These are phyloP conservation scores for Dryobates pubescens DNA, from an alignment of 2,797 vertebrate species.

Conservation along the genomic window DNA sequence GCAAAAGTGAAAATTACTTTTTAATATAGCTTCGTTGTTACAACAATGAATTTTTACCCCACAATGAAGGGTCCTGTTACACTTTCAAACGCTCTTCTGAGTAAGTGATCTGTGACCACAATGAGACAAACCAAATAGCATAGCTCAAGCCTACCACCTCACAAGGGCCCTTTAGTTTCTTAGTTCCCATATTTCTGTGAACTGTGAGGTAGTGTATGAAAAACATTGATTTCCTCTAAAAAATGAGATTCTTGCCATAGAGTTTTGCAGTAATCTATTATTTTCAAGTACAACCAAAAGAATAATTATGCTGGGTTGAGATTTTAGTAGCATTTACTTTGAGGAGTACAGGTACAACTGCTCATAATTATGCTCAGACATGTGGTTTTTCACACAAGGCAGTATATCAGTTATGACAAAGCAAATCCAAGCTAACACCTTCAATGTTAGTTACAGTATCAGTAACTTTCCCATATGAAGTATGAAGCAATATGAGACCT, in stretches of 20 bases:
- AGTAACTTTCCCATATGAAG: constrained; percentile 19
- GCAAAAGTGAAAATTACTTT: neutral
- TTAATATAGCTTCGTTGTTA: neutral
- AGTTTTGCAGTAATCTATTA: constrained; percentile 70
- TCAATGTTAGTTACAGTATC: constrained; percentile 56
- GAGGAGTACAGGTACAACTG: constrained; percentile 69
- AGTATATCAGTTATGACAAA: constrained; percentile 75
- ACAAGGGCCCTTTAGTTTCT: constrained; percentile 24
- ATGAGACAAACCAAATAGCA: neutral
- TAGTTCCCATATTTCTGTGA: constrained; percentile 1
- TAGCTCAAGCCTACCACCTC: neutral
- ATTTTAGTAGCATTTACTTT: constrained; percentile 71
- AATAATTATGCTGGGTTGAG: constrained; percentile 73
- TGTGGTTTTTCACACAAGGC: constrained; percentile 69
- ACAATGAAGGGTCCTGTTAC: neutral
- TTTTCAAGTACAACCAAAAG: constrained; percentile 65
- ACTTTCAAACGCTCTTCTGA: constrained; percentile 5
- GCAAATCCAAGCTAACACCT: constrained; percentile 47
- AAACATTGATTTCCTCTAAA: constrained; percentile 59
- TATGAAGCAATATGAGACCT: constrained; percentile 6
- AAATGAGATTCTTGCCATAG: constrained; percentile 62
- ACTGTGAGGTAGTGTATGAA: constrained; percentile 29
- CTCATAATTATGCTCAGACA: constrained; percentile 68
- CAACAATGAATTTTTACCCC: neutral
- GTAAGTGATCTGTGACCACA: neutral